Base-by-base conservation (phyloP, 1,140 invertebrate species). In the Neomicropteryx cornuta region DNA sequence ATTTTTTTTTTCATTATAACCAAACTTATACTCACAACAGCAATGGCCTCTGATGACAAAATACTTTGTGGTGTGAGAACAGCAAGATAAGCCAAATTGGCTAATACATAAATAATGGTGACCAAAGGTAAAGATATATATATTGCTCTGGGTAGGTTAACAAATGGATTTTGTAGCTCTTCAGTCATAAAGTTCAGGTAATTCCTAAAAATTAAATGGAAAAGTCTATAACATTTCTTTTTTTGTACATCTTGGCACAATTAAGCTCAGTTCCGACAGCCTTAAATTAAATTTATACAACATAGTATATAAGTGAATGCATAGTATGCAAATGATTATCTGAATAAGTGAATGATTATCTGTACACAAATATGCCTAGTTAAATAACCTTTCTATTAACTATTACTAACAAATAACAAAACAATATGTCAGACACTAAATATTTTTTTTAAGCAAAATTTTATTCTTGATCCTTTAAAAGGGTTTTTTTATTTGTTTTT, bases 141-240 rank as follows among this genome's bases (percentile, higher is more conserved):
- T 56, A 97, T 97, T 5, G 95, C 92, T 33, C 83, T 74, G 3
- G 95, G 94, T 22, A 98, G 68, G 71, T 97, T 97, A 73, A 80
- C 83, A 60, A 87, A 91, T 3, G 95, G 95, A 63, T 97, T 81
- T 55, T 85, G 77, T 0, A 98, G 58, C 60, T 98, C 95, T 68
- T 98, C 95, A 8, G 93, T 95, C 62, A 98, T 94, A 58, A 95
- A 97, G 68, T 97, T 97, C 29, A 97, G 66, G 56, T 94, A 97
- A 65, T 87, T 94, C 81, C 80, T 81, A 53, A 33, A 70, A 65
- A 50, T 50, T 42, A 52, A 47, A 32, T 29, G 8, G 33, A 32
- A 39, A 28, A 13, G 8, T 4, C n/a, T n/a, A n/a, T n/a, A n/a
- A n/a, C n/a, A n/a, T n/a, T n/a, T n/a, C n/a, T n/a, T n/a, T n/a